Conservation (phyloP, 2,797 vertebrate species). For the Sparus aurata region DNA sequence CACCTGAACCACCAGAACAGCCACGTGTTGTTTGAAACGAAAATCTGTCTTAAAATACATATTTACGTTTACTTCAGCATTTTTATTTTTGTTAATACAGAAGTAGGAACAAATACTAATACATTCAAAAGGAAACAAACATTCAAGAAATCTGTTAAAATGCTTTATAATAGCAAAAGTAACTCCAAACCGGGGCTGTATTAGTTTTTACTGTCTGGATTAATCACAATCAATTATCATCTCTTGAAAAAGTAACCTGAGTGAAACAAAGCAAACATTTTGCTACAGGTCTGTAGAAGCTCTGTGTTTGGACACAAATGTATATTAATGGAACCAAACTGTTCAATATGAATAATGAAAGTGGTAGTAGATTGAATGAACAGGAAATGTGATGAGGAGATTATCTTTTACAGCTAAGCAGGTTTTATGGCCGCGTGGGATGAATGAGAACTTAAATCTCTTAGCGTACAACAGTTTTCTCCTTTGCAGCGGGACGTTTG, state of each 20-base stretch:
- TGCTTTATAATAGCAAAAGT: background rate
- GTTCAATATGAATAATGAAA: conserved; percentile 49
- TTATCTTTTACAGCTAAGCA: conserved; percentile 69
- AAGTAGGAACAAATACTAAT: background rate
- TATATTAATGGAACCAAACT: conserved; percentile 19
- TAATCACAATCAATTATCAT: background rate
- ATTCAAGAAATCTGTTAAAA: background rate
- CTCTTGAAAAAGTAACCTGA: background rate
- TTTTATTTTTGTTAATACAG: background rate
- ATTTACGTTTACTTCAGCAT: accelerated
- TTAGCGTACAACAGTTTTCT: conserved; percentile 42
- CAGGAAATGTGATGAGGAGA: conserved; percentile 68
- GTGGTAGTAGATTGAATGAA: conserved; percentile 51
- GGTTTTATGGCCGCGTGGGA: conserved; percentile 52
- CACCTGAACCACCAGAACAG: background rate
- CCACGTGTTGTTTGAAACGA: background rate
- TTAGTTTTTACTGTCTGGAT: conserved; percentile 1
- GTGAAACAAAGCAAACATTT: background rate
- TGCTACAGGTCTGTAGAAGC: background rate
- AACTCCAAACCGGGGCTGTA: background rate
- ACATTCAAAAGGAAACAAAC: background rate
- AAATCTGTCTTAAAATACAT: background rate
- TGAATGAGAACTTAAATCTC: conserved; percentile 68
- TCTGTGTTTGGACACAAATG: conserved; percentile 5
- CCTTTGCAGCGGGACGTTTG: conserved; percentile 18